A percentile compares a stretch with the other conserved stretches of the same genome.
Conservation (phyloP, 2,113 vertebrate genomes). For the Ranitomeya imitator region DNA sequence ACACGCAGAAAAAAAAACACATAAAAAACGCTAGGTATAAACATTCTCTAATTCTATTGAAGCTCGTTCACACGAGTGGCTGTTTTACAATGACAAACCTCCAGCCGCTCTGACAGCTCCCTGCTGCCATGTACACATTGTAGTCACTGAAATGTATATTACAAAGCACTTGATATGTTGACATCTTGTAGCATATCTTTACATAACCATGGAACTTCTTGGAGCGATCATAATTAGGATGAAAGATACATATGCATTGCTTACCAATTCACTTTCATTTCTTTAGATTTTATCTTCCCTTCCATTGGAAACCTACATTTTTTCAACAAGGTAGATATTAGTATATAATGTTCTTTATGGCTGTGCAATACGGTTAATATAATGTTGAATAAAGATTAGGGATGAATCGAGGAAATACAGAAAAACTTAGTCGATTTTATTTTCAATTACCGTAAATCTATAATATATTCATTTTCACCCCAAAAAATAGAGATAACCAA, state of each 20-base stretch:
- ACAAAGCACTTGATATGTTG: neutral
- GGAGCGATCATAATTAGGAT: neutral
- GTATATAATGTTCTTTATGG: neutral
- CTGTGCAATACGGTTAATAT: neutral
- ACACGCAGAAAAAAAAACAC: no score
- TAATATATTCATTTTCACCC: no score
- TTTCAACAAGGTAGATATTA: neutral
- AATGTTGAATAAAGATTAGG: no score
- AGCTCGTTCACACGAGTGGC: neutral
- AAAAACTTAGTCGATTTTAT: no score
- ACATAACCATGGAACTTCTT: neutral
- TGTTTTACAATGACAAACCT: neutral
- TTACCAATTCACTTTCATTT: conserved; percentile 99
- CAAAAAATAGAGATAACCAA: no score
- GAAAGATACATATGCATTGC: conserved; percentile 46
- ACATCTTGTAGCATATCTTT: neutral
- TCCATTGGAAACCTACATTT: conserved; percentile 86
- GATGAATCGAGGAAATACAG: no score
- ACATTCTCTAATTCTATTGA: no score
- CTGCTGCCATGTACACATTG: neutral
- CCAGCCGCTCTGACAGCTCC: neutral
- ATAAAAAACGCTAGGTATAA: no score
- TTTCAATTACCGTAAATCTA: no score
- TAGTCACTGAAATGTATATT: neutral
- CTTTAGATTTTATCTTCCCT: conserved; percentile 92